These are phyloP conservation scores for Microchirus variegatus DNA, from an alignment of 2,797 vertebrate genomes.

Conservation along the genomic window DNA sequence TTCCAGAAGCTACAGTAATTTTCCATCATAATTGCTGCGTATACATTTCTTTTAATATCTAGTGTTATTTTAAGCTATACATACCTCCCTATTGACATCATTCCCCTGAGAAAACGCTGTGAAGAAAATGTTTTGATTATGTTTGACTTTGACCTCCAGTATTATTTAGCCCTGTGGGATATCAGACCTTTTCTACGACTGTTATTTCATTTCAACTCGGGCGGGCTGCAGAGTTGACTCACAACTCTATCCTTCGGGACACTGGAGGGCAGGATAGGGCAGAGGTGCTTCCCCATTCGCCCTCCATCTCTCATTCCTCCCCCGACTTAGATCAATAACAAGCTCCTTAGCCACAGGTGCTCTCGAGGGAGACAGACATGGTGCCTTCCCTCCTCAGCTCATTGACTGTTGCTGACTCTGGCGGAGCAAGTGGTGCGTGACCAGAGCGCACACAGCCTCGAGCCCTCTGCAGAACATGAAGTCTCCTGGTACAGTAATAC, in stretches of 20 bases:
- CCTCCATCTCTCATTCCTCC: constrained; percentile 56
- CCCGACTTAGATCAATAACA: constrained; percentile 69
- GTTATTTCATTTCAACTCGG: constrained; percentile 23
- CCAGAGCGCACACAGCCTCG: constrained; percentile 23
- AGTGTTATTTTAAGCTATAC: too few relatives aligned
- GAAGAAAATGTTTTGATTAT: background rate
- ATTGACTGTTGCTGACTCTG: constrained; percentile 47
- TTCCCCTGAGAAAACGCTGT: too few relatives aligned
- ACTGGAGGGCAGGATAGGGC: constrained; percentile 47
- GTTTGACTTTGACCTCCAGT: constrained; percentile 8
- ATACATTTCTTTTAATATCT: too few relatives aligned
- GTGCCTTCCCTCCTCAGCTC: constrained; percentile 40
- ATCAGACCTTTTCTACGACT: constrained; percentile 5
- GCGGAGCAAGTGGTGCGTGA: constrained; percentile 43
- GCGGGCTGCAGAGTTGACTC: constrained; percentile 36
- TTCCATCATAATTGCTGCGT: too few relatives aligned
- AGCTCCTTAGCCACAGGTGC: constrained; percentile 64
- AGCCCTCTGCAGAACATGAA: constrained; percentile 33
- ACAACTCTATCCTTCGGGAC: constrained; percentile 48
- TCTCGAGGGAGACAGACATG: constrained; percentile 53
- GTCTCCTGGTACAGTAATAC: constrained; percentile 12
- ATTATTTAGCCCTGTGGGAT: background rate
- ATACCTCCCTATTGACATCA: too few relatives aligned
- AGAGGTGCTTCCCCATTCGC: constrained; percentile 56
- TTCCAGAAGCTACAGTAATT: too few relatives aligned